Evolutionary conservation across 2,113 vertebrate genomes (phyloP), one percentile per base, ranked within the genome.

Genomic region (Desmodus rotundus): DNA sequence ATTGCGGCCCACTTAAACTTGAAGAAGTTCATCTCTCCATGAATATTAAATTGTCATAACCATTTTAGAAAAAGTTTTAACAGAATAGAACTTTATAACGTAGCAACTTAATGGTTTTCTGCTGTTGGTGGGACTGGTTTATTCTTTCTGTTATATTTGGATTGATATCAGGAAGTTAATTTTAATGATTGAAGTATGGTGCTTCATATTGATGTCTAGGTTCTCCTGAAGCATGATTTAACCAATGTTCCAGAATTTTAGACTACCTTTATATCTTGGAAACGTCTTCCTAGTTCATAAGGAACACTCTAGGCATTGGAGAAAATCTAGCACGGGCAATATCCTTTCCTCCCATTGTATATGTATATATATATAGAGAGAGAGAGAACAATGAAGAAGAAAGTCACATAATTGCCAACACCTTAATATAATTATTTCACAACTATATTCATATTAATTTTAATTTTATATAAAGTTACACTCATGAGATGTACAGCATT

Each of bases 151-250:
- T 47, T 58, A 38, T 45, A 56, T 88, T 86, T 95, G 31, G 63
- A 68, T 31, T 87, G 67, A 87, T 54, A n/a, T 77, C 4, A 86
- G 28, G 36, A 82, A 80, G 24, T 61, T 84, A 41, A 38, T 93
- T 95, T 92, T 91, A 87, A 93, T 83, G 72, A 65, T 36, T 68
- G 31, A 45, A 92, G 45, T 90, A 24, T 31, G 6, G 15, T 70
- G 38, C n/a, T 92, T 93, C 33, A 17, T 7, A 52, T 58, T 33
- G 24, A 77, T 52, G 17, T 85, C 58, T 88, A 67, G 33, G 13
- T 76, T 96, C 72, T 91, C 28, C n/a, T 70, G 58, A 92, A 92
- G 38, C 54, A 28, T 72, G 33, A 77, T 54, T 96, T 74, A 90
- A 85, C 70, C 94, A 91, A 67, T 80, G 10, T 87, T 78, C n/a